Evolutionary conservation across 2,797 vertebrate genomes (phyloP).

Genomic region (Hypotaenidia okinawae): DNA sequence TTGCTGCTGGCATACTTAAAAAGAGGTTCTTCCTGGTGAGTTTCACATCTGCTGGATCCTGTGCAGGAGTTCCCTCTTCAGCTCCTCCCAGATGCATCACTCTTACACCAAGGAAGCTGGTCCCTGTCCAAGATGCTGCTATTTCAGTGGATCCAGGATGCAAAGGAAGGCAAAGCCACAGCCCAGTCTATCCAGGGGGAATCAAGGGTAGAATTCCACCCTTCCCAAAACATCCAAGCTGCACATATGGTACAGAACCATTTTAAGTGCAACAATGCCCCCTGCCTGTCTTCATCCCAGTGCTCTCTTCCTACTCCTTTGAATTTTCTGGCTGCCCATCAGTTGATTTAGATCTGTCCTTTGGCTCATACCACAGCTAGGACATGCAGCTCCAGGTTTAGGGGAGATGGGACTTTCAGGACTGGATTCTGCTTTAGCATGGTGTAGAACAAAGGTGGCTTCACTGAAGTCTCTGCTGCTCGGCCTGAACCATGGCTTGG

Average conservation of each 20-base stretch:
- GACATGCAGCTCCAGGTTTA: neutral
- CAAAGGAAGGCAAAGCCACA: neutral
- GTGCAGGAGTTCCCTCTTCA: neutral
- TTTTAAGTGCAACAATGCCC: constrained; percentile 68
- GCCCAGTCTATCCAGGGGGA: neutral
- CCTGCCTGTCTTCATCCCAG: constrained; percentile 50
- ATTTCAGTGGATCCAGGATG: neutral
- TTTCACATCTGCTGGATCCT: neutral
- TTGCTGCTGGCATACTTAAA: neutral
- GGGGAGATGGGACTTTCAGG: neutral
- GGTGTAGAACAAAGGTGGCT: neutral
- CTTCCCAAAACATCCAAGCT: neutral
- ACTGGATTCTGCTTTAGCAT: neutral
- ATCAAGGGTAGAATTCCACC: neutral
- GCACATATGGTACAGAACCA: neutral
- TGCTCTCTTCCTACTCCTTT: neutral
- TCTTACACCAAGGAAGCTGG: neutral
- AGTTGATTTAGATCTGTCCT: neutral
- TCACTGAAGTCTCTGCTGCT: neutral
- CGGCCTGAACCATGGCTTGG: neutral
- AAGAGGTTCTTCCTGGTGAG: neutral
- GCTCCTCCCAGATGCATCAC: neutral
- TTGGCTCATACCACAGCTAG: neutral
- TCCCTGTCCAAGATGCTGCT: neutral
- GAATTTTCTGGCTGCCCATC: neutral